A percentile compares a stretch with the other conserved stretches of the same genome.
phyloP scores from a whole-genome alignment of 2,797 vertebrate species.

The Acanthurus lineatus region DNA sequence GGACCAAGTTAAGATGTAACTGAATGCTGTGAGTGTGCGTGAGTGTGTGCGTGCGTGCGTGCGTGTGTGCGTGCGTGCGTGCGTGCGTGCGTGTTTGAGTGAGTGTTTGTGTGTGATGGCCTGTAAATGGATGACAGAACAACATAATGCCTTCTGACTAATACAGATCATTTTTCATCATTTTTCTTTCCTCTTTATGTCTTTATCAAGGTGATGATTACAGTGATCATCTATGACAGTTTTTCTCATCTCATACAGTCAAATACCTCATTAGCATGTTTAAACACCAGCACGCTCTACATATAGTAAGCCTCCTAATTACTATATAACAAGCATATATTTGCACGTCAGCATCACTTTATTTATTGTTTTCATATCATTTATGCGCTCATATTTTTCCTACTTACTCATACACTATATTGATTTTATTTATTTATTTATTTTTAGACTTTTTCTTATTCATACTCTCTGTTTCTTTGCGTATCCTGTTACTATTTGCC shows the following conservation, averaged over 20 bases:
- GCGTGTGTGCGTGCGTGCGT: background rate
- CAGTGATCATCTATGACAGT: constrained; percentile 17
- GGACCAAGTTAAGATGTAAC: constrained; percentile 18
- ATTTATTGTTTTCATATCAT: constrained; percentile 29
- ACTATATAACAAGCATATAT: constrained; percentile 1
- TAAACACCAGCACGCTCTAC: constrained; percentile 12
- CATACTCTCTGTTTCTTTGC: constrained; percentile 48
- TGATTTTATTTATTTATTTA: constrained; percentile 58
- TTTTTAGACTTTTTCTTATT: constrained; percentile 61
- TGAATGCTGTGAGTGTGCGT: background rate
- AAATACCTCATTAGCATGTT: constrained; percentile 36
- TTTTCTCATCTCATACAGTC: constrained; percentile 34
- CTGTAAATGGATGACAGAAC: constrained; percentile 22
- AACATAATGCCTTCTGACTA: background rate
- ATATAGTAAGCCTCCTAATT: background rate
- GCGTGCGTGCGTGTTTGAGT: background rate
- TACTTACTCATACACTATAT: constrained; percentile 34
- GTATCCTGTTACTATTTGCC: constrained; percentile 70
- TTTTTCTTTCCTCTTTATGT: constrained; percentile 17
- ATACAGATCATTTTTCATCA: background rate
- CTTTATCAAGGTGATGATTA: constrained; percentile 29
- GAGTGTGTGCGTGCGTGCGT: background rate
- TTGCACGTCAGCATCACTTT: constrained; percentile 28
- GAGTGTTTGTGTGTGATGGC: too few species aligned
- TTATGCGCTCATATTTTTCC: constrained; percentile 45